phyloP scores from a whole-genome alignment of 2,888 invertebrate genomes.

The Sesia apiformis region DNA sequence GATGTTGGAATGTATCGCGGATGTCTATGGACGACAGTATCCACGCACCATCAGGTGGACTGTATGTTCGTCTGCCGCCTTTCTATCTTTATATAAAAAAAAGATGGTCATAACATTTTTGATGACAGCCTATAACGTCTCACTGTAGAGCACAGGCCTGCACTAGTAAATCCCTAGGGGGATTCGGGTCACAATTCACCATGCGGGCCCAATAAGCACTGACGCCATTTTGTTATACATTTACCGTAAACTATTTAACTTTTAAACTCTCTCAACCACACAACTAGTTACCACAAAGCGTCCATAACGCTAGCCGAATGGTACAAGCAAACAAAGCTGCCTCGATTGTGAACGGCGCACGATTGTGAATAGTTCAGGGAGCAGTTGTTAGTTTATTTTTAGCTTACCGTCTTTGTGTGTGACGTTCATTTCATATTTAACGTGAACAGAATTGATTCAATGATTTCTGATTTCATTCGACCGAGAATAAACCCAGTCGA shows the following conservation, averaged over 20 bases:
- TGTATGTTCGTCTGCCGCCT: too few species aligned
- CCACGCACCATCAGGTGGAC: too few species aligned
- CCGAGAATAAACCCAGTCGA: neutral
- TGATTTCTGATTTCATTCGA: neutral
- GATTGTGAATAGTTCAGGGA: constrained; percentile 20
- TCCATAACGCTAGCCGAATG: constrained; percentile 11
- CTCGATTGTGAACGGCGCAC: constrained; percentile 29
- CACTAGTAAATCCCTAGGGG: too few species aligned
- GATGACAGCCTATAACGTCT: too few species aligned
- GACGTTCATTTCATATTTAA: constrained; percentile 1
- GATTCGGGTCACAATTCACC: too few species aligned
- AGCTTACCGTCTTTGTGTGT: constrained; percentile 11
- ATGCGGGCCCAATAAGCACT: too few species aligned
- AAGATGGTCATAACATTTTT: too few species aligned
- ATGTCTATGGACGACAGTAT: too few species aligned
- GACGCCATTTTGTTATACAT: neutral
- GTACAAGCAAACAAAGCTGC: constrained; percentile 34
- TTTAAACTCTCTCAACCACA: constrained; percentile 1
- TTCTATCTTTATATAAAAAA: too few species aligned
- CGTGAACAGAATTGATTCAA: neutral
- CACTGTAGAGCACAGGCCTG: too few species aligned
- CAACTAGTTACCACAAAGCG: constrained; percentile 20
- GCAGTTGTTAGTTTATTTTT: constrained; percentile 31
- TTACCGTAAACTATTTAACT: constrained; percentile 1
- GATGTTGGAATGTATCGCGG: too few species aligned